Conservation (phyloP, 2,797 vertebrate genomes). For the Streptopelia turtur region DNA sequence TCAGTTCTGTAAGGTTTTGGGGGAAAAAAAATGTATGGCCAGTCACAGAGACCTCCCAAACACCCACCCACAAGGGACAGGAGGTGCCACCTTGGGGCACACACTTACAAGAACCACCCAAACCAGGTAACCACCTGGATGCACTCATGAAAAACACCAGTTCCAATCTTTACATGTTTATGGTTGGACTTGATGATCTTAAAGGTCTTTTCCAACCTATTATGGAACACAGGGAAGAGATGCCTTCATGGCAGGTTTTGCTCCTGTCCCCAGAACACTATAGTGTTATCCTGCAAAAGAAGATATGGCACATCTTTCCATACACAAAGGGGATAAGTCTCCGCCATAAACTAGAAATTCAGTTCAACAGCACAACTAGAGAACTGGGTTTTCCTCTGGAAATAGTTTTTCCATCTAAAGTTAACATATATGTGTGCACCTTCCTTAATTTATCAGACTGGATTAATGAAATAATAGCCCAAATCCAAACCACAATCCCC, state of each 20-base stretch:
- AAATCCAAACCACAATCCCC: background rate
- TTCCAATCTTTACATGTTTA: background rate
- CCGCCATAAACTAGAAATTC: rapidly evolving
- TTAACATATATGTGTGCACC: background rate
- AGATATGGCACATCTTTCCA: background rate
- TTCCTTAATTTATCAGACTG: background rate
- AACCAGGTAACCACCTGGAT: background rate
- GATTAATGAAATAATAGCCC: background rate
- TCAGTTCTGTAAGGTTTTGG: background rate
- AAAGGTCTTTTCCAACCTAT: no score
- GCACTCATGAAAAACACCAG: background rate
- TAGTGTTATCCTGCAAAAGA: background rate
- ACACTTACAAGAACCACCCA: background rate
- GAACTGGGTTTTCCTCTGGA: background rate
- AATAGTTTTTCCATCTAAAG: background rate
- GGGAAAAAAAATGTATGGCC: background rate
- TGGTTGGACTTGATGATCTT: no score
- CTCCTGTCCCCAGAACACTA: background rate
- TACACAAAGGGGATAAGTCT: background rate
- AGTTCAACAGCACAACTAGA: background rate
- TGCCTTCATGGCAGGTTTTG: background rate
- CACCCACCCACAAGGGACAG: background rate
- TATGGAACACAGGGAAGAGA: background rate
- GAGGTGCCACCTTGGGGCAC: background rate
- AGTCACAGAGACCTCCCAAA: background rate